Conservation (phyloP, 2,113 vertebrate genomes). For the Paradisaea rubra region DNA sequence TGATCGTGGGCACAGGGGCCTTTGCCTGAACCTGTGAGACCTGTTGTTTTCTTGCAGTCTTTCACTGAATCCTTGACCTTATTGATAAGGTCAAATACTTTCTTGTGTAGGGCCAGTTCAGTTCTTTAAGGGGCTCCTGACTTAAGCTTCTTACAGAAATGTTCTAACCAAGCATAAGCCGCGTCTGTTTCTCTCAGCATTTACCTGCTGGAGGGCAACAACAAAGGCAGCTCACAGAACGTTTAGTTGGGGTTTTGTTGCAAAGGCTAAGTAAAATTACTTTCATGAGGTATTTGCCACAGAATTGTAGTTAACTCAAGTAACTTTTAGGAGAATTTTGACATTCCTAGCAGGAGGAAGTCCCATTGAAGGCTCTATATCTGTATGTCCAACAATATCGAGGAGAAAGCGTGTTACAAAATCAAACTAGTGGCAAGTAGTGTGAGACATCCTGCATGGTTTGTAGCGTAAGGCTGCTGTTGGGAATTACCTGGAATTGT, state of each 20-base stretch:
- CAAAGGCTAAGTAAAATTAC: neutral
- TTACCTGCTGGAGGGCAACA: neutral
- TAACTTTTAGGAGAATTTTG: neutral
- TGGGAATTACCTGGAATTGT: neutral
- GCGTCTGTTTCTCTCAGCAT: neutral
- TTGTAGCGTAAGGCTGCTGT: neutral
- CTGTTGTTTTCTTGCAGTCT: neutral
- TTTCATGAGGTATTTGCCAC: neutral
- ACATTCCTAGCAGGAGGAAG: neutral
- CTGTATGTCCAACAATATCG: neutral
- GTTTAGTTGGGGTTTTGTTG: neutral
- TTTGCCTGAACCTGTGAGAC: neutral
- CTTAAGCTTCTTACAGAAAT: constrained; percentile 8
- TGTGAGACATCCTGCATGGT: neutral
- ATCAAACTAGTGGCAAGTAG: neutral
- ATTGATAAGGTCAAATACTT: neutral
- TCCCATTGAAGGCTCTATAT: neutral
- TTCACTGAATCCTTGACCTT: neutral
- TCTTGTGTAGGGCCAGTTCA: neutral
- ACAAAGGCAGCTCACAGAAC: neutral
- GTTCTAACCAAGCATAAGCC: neutral
- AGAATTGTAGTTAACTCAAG: neutral
- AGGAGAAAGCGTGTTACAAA: neutral
- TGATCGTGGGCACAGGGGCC: neutral
- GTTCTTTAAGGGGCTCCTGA: neutral